Conservation (phyloP, 2,797 vertebrate species). For the Benthosema pterotum region DNA sequence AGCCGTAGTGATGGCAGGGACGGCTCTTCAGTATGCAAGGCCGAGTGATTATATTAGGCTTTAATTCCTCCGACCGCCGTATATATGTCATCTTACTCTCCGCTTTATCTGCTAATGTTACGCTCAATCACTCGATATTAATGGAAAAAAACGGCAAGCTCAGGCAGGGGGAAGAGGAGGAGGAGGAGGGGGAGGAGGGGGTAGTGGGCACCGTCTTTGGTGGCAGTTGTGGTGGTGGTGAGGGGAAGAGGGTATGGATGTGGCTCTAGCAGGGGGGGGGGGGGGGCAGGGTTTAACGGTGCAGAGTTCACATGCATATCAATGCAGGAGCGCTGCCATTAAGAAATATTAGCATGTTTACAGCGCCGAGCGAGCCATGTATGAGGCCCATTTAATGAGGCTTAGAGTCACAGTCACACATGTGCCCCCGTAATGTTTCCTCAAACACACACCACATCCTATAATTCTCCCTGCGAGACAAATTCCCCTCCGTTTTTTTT, state of each 20-base stretch:
- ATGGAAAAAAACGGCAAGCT: slow-evolving; percentile 60
- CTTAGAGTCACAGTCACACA: slow-evolving; percentile 61
- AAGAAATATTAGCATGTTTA: slow-evolving; percentile 80
- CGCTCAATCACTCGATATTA: slow-evolving; percentile 80
- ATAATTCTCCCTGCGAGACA: slow-evolving; percentile 69
- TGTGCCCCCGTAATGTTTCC: slow-evolving; percentile 30
- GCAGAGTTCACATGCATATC: slow-evolving; percentile 69
- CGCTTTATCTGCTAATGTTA: slow-evolving; percentile 80
- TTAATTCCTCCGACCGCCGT: slow-evolving; percentile 74
- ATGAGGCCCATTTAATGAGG: slow-evolving; percentile 71
- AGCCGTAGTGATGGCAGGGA: slow-evolving; percentile 42
- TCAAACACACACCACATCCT: slow-evolving; percentile 67
- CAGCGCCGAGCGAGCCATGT: slow-evolving; percentile 55
- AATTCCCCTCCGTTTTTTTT: background rate
- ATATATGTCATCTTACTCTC: slow-evolving; percentile 74
- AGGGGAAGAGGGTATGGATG: slow-evolving; percentile 29
- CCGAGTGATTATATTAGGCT: slow-evolving; percentile 74
- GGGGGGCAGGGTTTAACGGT: slow-evolving; percentile 49
- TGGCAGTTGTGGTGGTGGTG: slow-evolving; percentile 32
- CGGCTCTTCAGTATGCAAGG: slow-evolving; percentile 43
- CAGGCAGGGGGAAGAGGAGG: background rate
- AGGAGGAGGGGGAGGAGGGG: background rate
- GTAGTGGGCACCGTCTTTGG: slow-evolving; percentile 22
- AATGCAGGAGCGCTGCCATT: slow-evolving; percentile 65
- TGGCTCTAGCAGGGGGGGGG: too few relatives aligned